Base-by-base conservation (phyloP, 2,113 vertebrate species). In the Penelope pileata region DNA sequence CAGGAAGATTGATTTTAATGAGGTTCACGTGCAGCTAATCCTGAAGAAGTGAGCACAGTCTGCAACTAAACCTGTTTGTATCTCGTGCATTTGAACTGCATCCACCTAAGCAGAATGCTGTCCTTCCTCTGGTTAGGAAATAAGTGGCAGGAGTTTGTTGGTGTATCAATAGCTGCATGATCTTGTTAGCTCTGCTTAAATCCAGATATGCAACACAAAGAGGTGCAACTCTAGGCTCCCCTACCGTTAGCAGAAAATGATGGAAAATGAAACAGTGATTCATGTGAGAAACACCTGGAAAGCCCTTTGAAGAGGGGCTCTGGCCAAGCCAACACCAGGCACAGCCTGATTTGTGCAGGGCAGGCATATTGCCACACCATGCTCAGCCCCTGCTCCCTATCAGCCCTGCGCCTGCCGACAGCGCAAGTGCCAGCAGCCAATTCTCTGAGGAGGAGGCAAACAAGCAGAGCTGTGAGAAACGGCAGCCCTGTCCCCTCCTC, bases 1-100 rank as follows among this genome's bases (percentile, higher is more conserved):
- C n/a, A n/a, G n/a, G n/a, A n/a, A n/a, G n/a, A n/a, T n/a, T n/a
- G n/a, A n/a, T n/a, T n/a, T 91, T 86, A 84, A 56, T n/a, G 45
- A 73, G 66, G 75, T 83, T 88, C 62, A 29, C 75, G 12, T 4
- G 34, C 26, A 89, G 66, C 32, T 86, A 86, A 93, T 85, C 68
- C 82, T 88, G 27, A 53, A 9, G 0, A 2, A 75, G 42, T 0
- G 0, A 82, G 68, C 34, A 32, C 40, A 16, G 53, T 70, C 74
- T 82, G 82, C 63, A 70, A 85, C 51, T 77, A 74, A 81, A 79
- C 56, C 68, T 63, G 32, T 40, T 59, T 30, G 21, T 56, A 72
- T 7, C 6, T 43, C 62, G 62, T 1, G 11, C 72, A 73, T 70
- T 59, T 73, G 70, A 94, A 64, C 51, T 79, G 18, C 18, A 42